Evolutionary conservation across 2,888 invertebrate genomes (phyloP).

Genomic region (Drosophila meridionalis): DNA sequence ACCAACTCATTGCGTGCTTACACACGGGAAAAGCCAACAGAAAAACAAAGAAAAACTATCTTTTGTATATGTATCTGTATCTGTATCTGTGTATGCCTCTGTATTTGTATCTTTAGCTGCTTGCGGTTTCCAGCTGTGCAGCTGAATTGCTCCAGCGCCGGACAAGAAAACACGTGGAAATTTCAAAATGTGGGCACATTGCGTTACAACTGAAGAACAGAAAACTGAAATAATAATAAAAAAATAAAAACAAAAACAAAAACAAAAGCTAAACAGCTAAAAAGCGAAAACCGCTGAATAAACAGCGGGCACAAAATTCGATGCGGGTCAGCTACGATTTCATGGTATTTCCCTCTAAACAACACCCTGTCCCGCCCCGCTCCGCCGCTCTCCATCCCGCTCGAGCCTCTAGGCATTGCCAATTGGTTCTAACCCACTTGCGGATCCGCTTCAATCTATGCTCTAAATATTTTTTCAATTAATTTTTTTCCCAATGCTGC

Average conservation of each 20-base stretch:
- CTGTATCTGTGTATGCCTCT: neutral
- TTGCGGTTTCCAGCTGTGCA: constrained; percentile 55
- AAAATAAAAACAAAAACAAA: neutral
- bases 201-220: constrained; percentile 16
- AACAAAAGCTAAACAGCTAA: neutral
- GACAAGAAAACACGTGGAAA: constrained; percentile 24
- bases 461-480: constrained; percentile 59
- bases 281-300: constrained; percentile 15
- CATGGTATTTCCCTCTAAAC: constrained; percentile 3
- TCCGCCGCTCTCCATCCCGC: neutral
- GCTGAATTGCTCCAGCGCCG: constrained; percentile 27
- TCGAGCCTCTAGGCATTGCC: constrained; percentile 7
- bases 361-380: neutral
- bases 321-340: constrained; percentile 49
- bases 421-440: constrained; percentile 61
- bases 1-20: constrained; percentile 45
- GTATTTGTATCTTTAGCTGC: constrained; percentile 28
- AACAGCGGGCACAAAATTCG: constrained; percentile 38
- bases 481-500: constrained; percentile 27
- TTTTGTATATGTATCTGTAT: constrained; percentile 2
- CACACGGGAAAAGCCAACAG: neutral
- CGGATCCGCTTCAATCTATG: constrained; percentile 32
- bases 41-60: constrained; percentile 6
- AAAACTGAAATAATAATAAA: neutral
- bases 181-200: constrained; percentile 28